These are phyloP conservation scores for Kradibia gibbosae DNA, from an alignment of 1,140 invertebrate genomes.

Conservation along the genomic window DNA sequence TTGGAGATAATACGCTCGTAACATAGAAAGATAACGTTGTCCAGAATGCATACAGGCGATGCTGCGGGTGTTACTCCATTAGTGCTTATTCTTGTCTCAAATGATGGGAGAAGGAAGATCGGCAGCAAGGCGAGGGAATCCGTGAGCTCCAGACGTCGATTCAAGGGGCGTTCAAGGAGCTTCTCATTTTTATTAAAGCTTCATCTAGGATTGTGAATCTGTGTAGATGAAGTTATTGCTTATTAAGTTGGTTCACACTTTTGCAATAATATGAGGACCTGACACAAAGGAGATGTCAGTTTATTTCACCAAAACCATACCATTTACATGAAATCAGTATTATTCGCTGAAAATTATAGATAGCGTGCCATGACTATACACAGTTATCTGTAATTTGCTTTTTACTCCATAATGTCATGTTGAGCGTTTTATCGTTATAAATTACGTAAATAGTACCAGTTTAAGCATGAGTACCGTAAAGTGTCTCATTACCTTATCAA, in stretches of 20 bases:
- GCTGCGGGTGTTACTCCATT: background rate
- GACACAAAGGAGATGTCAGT: no score
- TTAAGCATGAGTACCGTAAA: background rate
- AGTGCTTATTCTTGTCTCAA: background rate
- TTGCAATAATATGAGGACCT: no score
- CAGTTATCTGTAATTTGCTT: background rate
- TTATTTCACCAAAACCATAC: background rate
- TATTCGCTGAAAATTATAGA: background rate
- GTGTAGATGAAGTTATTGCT: no score
- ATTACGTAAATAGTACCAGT: background rate
- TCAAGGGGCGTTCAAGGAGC: no score
- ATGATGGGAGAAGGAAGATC: background rate
- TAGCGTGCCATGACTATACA: background rate
- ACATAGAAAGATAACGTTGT: background rate
- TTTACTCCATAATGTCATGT: background rate
- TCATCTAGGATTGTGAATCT: no score
- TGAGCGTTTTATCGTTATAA: background rate
- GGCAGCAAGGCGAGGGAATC: background rate
- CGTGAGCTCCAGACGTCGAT: no score
- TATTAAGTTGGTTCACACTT: no score
- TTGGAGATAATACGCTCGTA: background rate
- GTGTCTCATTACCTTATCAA: constrained; percentile 34
- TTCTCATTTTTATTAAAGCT: no score
- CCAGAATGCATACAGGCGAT: background rate
- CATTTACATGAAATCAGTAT: background rate